Conservation (phyloP, 2,888 invertebrate genomes). For the Gandaritis pyraliata region DNA sequence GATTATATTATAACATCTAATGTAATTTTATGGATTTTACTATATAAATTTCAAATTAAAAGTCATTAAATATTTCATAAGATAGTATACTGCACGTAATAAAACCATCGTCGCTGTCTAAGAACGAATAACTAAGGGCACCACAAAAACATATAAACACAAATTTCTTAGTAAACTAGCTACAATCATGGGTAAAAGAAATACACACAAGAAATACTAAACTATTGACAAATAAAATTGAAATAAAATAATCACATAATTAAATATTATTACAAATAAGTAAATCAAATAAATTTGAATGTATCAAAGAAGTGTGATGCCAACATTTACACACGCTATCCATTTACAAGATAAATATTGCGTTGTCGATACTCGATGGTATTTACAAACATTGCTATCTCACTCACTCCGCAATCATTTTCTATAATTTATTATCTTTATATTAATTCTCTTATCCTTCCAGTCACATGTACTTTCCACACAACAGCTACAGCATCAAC, state of each 20-base stretch:
- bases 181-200: constrained; percentile 57
- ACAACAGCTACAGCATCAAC: constrained; percentile 71
- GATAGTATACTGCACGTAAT: constrained; percentile 29
- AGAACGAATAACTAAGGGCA: constrained; percentile 71
- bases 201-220: constrained; percentile 70
- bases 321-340: constrained; percentile 52
- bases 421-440: constrained; percentile 39
- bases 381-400: constrained; percentile 56
- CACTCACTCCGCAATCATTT: constrained; percentile 44
- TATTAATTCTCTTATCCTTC: constrained; percentile 42
- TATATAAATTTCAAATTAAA: constrained; percentile 37
- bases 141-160: constrained; percentile 67
- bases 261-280: constrained; percentile 50
- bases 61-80: constrained; percentile 40
- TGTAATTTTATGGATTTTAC: constrained; percentile 33
- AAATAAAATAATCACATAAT: constrained; percentile 42
- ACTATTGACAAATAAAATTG: constrained; percentile 60
- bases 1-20: constrained; percentile 45
- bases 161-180: constrained; percentile 51
- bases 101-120: constrained; percentile 29
- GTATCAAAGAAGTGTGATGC: constrained; percentile 61
- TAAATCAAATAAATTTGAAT: constrained; percentile 46
- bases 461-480: constrained; percentile 56
- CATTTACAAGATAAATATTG: constrained; percentile 48
- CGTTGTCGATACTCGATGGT: constrained; percentile 50